Evolutionary conservation across 2,113 vertebrate species (phyloP).

Genomic region (Cryptotis parvus): DNA sequence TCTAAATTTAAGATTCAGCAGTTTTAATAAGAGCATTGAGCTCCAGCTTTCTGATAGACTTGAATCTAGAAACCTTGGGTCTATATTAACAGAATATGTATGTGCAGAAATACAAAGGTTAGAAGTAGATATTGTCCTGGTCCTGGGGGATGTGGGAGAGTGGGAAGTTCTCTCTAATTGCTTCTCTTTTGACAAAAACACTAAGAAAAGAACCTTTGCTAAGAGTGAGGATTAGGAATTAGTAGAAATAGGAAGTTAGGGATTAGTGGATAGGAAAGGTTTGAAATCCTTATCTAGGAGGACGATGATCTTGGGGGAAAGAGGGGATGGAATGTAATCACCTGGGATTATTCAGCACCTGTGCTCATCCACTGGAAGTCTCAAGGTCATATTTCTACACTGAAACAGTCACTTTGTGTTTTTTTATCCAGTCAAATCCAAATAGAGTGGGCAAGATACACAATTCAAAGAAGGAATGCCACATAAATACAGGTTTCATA

Average conservation of each 20-base stretch:
- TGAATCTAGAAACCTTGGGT: neutral
- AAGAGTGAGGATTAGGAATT: neutral
- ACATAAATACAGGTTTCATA: neutral
- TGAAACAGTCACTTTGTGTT: neutral
- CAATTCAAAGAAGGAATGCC: neutral
- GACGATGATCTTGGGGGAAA: neutral
- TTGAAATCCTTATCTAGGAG: neutral
- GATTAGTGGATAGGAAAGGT: neutral
- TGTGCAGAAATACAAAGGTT: neutral
- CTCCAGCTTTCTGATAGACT: neutral
- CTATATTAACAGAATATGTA: neutral
- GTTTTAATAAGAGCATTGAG: neutral
- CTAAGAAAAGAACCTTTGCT: neutral
- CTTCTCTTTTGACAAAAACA: neutral
- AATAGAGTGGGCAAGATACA: neutral
- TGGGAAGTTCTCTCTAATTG: neutral
- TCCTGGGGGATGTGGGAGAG: neutral
- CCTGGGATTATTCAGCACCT: neutral
- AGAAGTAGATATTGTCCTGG: neutral
- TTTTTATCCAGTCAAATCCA: neutral
- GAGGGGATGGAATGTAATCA: neutral
- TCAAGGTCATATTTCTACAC: neutral
- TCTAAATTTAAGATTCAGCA: neutral
- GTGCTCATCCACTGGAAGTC: neutral
- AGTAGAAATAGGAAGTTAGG: neutral